Conservation (phyloP, 2,113 vertebrate species). For the Cyrtonyx montezumae region DNA sequence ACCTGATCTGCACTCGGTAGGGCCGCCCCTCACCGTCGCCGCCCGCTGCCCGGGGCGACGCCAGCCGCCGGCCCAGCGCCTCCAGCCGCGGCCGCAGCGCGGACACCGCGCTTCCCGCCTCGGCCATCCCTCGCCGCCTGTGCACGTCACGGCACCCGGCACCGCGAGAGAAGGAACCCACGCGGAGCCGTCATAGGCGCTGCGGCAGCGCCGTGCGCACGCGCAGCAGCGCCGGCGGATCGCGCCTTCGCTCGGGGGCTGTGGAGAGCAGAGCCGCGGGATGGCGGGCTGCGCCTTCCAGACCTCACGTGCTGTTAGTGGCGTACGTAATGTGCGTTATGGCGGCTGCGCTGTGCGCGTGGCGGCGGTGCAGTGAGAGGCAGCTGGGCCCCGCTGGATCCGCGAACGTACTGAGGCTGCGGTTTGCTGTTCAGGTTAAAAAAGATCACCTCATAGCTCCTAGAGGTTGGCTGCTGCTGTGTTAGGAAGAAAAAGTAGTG, state of each 20-base stretch:
- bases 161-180: background rate
- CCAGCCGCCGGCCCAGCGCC: background rate
- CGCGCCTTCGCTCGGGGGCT: too few relatives aligned
- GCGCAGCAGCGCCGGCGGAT: background rate
- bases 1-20: background rate
- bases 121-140: background rate
- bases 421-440: background rate
- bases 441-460: fast-evolving
- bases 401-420: fast-evolving
- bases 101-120: fast-evolving
- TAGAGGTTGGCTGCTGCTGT: background rate
- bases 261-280: too few relatives aligned
- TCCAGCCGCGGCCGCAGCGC: background rate
- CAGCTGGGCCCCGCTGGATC: background rate
- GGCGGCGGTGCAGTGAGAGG: too few relatives aligned
- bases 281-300: background rate
- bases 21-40: background rate
- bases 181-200: background rate
- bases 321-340: background rate
- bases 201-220: background rate
- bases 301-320: too few relatives aligned
- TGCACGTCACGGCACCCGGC: too few relatives aligned
- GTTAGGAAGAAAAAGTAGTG: background rate
- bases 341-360: too few relatives aligned
- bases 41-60: background rate